Evolutionary conservation across 2,113 vertebrate genomes (phyloP), one percentile per base, ranked within the genome.

Genomic region (Mungos mungo): DNA sequence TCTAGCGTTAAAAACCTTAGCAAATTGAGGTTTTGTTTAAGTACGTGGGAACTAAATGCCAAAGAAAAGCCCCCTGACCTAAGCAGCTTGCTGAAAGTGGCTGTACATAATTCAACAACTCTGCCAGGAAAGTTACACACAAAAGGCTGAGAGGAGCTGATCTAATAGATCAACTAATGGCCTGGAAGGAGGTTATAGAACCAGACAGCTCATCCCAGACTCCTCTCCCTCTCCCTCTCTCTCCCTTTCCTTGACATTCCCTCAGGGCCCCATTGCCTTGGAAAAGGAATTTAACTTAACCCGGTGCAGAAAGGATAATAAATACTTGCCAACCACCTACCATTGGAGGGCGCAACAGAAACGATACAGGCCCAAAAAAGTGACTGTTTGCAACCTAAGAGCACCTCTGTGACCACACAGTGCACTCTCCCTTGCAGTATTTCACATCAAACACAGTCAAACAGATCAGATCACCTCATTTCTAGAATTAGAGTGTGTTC

Each of bases 21-120:
- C 80, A 96, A 98, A 97, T 88, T 94, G 93, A 95, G 93, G 85
- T 95, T 97, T 96, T 96, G 94, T 95, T 97, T 97, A 97, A 96
- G 71, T 86, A 96, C 9, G 33, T 82, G 95, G 88, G 87, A 97
- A 91, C 77, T 89, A 97, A 95, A 96, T 97, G 94, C 85, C 90
- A 96, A 90, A 95, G 90, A 90, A 96, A 90, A 92, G 69, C 74
- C 93, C 80, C 95, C 95, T 96, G 88, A 96, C 88, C 96, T 91
- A 65, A 94, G 54, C 71, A 63, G 85, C 52, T 93, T 88, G 86
- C 92, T 96, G 50, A 18, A 88, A 97, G 65, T 68, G 80, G 45
- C 80, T 96, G 94, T 66, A 90, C 71, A 50, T 94, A 92, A 90
- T 97, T 96, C 97, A 96, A 45, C 90, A 91, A 79, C 88, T 83